phyloP scores from a whole-genome alignment of 2,113 vertebrate genomes.

The Rhadina sibilatrix region DNA sequence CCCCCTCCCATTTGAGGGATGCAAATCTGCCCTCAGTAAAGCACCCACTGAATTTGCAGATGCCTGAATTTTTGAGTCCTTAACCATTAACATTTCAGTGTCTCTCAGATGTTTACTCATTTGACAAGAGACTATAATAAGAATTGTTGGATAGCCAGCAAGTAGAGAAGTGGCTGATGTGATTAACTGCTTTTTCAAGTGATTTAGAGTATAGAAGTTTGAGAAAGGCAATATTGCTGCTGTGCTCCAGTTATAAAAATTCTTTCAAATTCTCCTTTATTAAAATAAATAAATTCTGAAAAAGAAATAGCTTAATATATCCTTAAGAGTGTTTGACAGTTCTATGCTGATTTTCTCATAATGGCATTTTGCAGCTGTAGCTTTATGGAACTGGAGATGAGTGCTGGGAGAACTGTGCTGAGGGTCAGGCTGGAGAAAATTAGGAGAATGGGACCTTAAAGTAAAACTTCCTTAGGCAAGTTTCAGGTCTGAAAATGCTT shows the following conservation, averaged over 20 bases:
- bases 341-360: neutral
- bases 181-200: neutral
- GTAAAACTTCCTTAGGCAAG: neutral
- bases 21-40: neutral
- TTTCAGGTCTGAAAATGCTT: neutral
- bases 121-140: neutral
- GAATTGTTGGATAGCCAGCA: neutral
- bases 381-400: neutral
- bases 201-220: neutral
- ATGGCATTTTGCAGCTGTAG: neutral
- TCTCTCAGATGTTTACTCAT: neutral
- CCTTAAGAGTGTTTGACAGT: neutral
- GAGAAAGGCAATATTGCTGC: neutral
- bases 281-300: slow-evolving; percentile 13
- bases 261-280: neutral
- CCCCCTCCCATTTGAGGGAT: neutral
- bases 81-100: neutral
- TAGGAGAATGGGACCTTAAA: neutral
- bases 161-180: neutral
- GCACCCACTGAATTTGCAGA: neutral
- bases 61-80: neutral
- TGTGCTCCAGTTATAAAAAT: neutral
- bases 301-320: neutral
- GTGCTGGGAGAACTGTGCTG: neutral
- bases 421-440: neutral